phyloP scores from a whole-genome alignment of 2,797 vertebrate species.

The Picus viridis region DNA sequence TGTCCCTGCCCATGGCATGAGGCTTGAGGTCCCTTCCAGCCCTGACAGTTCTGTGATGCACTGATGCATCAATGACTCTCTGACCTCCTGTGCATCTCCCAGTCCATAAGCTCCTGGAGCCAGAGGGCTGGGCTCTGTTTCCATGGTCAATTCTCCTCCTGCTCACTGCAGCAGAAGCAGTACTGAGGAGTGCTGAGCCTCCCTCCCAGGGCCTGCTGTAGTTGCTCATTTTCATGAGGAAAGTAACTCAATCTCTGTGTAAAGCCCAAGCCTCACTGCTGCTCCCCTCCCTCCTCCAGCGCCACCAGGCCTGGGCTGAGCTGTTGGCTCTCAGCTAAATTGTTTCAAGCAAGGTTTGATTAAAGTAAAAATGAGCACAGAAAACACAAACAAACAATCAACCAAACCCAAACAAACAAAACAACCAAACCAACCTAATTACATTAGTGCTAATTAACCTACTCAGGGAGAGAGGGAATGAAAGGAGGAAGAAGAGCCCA shows the following conservation, averaged over 20 bases:
- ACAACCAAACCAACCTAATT: slow-evolving; percentile 35
- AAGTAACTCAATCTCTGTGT: slow-evolving; percentile 38
- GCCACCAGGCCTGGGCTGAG: slow-evolving; percentile 64
- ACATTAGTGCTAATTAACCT: slow-evolving; percentile 76
- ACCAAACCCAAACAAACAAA: no score
- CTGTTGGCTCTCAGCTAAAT: slow-evolving; percentile 71
- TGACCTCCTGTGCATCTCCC: accelerated
- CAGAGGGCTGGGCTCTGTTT: background rate
- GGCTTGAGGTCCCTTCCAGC: no score
- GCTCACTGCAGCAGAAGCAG: slow-evolving; percentile 12
- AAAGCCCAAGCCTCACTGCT: slow-evolving; percentile 39
- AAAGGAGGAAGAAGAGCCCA: background rate
- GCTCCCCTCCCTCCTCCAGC: slow-evolving; percentile 21
- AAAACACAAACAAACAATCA: background rate
- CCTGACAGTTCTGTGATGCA: no score
- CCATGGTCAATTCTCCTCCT: background rate
- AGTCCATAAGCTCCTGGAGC: background rate
- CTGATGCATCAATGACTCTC: background rate
- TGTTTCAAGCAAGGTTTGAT: slow-evolving; percentile 73
- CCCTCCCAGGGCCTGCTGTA: background rate
- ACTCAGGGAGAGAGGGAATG: slow-evolving; percentile 49
- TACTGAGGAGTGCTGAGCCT: background rate
- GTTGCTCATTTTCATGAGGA: slow-evolving; percentile 67
- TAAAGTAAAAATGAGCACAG: slow-evolving; percentile 72
- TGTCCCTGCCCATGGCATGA: no score